Base-by-base conservation (phyloP, 2,888 invertebrate genomes). In the Orchestes rusci region DNA sequence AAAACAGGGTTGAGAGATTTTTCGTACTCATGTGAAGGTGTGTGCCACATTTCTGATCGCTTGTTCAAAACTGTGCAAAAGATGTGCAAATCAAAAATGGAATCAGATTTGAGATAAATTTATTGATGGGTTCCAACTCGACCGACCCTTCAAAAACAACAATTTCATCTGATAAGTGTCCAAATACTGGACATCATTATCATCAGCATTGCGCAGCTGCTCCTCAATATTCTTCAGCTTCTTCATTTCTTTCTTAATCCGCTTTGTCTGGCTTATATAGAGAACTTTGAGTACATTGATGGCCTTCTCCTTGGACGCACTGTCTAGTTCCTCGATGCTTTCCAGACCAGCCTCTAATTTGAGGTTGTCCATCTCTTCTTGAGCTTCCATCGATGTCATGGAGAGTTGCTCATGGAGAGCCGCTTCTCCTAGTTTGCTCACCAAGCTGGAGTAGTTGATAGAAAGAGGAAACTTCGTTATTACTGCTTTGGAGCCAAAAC, bases 201-300 rank as follows among this genome's bases (percentile, higher is more conserved):
- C 51, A 38, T 60, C 60, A 2, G 59, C 53, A 39, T 58, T 59
- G 10, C 56, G 55, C 49, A 67, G 60, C 50, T 60, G 63, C 16
- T 59, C 58, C 52, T 66, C 65, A 20, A 67, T 64, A 0, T 58
- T 56, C 41, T 62, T 58, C 18, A 67, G 48, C 33, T 63, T 57
- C 39, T 60, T 59, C 46, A 66, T 39, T 53, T 65, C 66, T 4
- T 59, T 58, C 17, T 60, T 55, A n/a, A 67, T 61, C 45, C 64
- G 65, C 18, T 56, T 56, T 15, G 64, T 57, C 54, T 66, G 66
- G 46, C 66, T 63, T 16, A 56, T 56, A 20, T 64, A 57, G 62
- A 61, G 63, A 19, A 56, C 53, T 39, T 56, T 57, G 48, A 66
- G 53, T 33, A 64, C 58, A 10, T 59, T 56, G 28, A 60, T 52